Conservation (phyloP, 2,113 vertebrate genomes). For the Microcebus lehilahytsara region DNA sequence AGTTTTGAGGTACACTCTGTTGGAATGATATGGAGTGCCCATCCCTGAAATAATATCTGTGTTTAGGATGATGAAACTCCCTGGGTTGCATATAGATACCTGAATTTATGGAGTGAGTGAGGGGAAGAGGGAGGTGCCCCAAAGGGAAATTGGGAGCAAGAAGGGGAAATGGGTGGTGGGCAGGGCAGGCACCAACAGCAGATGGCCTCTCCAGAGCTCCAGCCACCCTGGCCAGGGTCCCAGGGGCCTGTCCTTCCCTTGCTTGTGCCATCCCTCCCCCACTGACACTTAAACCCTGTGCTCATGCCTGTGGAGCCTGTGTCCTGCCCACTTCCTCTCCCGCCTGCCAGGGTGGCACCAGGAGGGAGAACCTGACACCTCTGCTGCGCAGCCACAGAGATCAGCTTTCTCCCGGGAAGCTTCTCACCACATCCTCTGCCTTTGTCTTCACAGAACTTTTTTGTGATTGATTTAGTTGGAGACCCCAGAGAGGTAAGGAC, state of each 20-base stretch:
- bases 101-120: not conserved
- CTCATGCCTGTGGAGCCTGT: too few species aligned
- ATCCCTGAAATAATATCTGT: not conserved
- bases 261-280: not conserved
- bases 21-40: fast-evolving
- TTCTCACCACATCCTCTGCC: not conserved
- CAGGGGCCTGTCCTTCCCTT: too few species aligned
- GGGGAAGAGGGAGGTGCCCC: fast-evolving
- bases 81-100: not conserved
- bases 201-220: fast-evolving
- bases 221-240: not conserved
- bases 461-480: not conserved
- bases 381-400: fast-evolving
- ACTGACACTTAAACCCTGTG: too few species aligned
- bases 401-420: not conserved
- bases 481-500: slow-evolving; percentile 67
- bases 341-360: too few species aligned
- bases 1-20: not conserved
- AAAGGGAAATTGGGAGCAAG: not conserved
- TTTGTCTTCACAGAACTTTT: slow-evolving; percentile 64
- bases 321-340: not conserved
- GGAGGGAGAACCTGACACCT: not conserved
- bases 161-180: fast-evolving
- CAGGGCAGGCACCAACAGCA: not conserved
- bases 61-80: not conserved